These are phyloP conservation scores for Eubucco bourcierii DNA, from an alignment of 2,113 vertebrate genomes.

Conservation along the genomic window DNA sequence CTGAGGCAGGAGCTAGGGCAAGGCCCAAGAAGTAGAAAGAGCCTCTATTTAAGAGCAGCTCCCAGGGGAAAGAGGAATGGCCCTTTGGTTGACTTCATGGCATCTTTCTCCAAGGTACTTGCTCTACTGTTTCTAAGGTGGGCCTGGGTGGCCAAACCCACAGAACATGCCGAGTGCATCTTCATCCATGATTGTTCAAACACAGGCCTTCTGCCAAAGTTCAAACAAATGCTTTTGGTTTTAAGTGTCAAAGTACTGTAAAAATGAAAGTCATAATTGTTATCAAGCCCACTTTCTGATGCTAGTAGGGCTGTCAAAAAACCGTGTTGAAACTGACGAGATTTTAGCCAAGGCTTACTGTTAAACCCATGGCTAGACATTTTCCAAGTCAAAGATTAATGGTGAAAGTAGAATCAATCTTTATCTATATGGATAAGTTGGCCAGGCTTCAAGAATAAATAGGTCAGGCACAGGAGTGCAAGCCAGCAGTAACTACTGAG, in stretches of 20 bases:
- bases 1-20: not conserved
- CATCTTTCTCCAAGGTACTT: not conserved
- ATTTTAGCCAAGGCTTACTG: not conserved
- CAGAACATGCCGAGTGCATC: not conserved
- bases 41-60: rapidly evolving
- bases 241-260: not conserved
- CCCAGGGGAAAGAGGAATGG: not conserved
- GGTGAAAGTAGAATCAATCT: not conserved
- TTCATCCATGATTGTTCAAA: not conserved
- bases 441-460: not conserved
- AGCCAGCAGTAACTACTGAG: not conserved
- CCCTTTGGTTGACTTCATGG: rapidly evolving
- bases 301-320: not conserved
- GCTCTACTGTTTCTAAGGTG: not conserved
- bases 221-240: not conserved
- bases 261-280: not conserved
- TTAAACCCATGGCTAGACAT: not conserved
- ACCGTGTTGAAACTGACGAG: not conserved
- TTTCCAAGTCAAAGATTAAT: not conserved
- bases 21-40: not conserved
- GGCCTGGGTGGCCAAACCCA: not conserved
- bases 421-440: not conserved
- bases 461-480: not conserved
- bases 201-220: not conserved
- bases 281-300: not conserved